Conservation (phyloP, 2,888 invertebrate genomes). For the Perizoma flavofasciatum region DNA sequence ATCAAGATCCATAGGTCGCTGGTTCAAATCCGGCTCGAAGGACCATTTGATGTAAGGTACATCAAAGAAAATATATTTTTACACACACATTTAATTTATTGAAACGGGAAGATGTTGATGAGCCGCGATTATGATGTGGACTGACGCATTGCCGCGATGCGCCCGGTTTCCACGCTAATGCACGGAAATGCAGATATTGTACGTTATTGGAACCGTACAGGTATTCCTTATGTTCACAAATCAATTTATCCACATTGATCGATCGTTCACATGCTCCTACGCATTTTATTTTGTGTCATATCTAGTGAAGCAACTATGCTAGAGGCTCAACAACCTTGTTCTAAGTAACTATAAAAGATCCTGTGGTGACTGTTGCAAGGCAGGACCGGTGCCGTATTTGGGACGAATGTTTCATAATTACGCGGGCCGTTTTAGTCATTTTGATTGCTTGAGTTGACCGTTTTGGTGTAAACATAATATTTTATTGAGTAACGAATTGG, state of each 20-base stretch:
- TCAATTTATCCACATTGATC: too few species aligned
- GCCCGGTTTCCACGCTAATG: too few species aligned
- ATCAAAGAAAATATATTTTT: not conserved
- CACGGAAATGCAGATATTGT: too few species aligned
- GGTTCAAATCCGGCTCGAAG: conserved; percentile 86
- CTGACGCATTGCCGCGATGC: too few species aligned
- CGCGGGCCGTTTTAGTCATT: conserved; percentile 27
- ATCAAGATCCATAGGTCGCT: conserved; percentile 87
- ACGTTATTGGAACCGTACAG: too few species aligned
- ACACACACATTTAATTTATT: too few species aligned
- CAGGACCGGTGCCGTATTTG: conserved; percentile 36
- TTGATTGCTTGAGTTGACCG: conserved; percentile 30
- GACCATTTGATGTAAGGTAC: conserved; percentile 43
- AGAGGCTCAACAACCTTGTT: not conserved
- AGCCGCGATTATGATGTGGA: too few species aligned
- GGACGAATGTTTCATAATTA: conserved; percentile 35
- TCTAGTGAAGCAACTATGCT: not conserved
- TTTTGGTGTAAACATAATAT: conserved; percentile 11
- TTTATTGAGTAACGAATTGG: conserved; percentile 6
- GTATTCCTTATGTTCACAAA: too few species aligned
- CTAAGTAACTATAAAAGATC: conserved; percentile 1
- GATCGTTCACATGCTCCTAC: not conserved
- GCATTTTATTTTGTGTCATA: not conserved
- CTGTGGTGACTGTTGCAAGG: conserved; percentile 10
- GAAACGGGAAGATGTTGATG: too few species aligned